Evolutionary conservation across 2,888 invertebrate species (phyloP).

Genomic region (Euclidia mi): DNA sequence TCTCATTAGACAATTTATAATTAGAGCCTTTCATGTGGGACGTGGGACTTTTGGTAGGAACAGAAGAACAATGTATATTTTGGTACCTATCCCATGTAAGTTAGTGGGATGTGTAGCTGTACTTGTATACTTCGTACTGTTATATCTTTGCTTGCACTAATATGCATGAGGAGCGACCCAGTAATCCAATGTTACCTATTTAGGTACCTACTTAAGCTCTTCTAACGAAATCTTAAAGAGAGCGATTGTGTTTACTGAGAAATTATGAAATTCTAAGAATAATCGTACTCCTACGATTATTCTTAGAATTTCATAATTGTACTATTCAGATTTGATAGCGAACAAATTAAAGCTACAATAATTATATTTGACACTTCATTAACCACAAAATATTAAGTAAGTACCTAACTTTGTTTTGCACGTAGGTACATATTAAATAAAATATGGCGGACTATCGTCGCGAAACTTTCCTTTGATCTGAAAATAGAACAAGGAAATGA

Average conservation of each 20-base stretch:
- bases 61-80: slow-evolving; percentile 2
- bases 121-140: slow-evolving; percentile 1
- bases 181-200: slow-evolving; percentile 28
- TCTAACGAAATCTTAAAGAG: not conserved
- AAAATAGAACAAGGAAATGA: slow-evolving; percentile 79
- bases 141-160: slow-evolving; percentile 23
- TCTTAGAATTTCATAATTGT: no score
- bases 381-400: no score
- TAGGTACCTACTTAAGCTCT: slow-evolving; percentile 18
- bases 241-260: no score
- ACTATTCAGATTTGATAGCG: no score
- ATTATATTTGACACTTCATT: no score
- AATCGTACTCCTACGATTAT: no score
- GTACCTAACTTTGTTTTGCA: not conserved
- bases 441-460: slow-evolving; percentile 17
- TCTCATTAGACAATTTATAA: slow-evolving; percentile 34
- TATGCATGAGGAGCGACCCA: slow-evolving; percentile 33
- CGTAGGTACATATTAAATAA: not conserved
- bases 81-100: no score
- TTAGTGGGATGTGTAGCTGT: slow-evolving; percentile 10
- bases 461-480: slow-evolving; percentile 59
- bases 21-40: slow-evolving; percentile 14
- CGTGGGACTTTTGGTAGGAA: not conserved
- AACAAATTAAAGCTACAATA: no score
- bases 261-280: no score